phyloP scores from a whole-genome alignment of 2,113 vertebrate genomes.

The Pontoporia blainvillei region DNA sequence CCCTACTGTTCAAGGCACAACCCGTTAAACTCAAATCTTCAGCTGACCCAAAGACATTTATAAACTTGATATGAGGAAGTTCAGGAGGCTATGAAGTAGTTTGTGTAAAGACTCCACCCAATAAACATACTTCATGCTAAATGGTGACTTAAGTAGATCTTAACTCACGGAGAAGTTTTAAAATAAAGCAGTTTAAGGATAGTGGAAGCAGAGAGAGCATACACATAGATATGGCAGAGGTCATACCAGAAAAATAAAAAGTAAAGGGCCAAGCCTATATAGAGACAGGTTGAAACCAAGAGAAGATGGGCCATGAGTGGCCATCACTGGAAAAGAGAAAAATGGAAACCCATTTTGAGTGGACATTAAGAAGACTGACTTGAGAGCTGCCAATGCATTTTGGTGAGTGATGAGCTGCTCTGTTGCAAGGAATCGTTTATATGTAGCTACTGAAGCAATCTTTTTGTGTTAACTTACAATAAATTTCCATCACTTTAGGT shows the following conservation, averaged over 20 bases:
- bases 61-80: not conserved
- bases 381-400: not conserved
- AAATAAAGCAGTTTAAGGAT: not conserved
- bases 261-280: not conserved
- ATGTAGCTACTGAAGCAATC: not conserved
- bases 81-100: fast-evolving
- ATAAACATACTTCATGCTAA: not conserved
- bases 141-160: not conserved
- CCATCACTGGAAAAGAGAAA: not conserved
- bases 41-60: not conserved
- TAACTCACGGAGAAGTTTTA: not conserved
- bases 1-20: not conserved
- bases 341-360: not conserved
- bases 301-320: not conserved
- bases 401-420: not conserved
- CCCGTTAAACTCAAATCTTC: not conserved
- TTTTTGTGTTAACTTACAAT: not conserved
- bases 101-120: not conserved
- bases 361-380: not conserved
- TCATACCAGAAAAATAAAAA: not conserved
- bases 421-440: not conserved
- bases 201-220: not conserved
- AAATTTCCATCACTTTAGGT: not conserved
- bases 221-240: not conserved
- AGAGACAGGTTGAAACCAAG: not conserved